phyloP scores from a whole-genome alignment of 2,113 vertebrate genomes.

The Misgurnus anguillicaudatus region DNA sequence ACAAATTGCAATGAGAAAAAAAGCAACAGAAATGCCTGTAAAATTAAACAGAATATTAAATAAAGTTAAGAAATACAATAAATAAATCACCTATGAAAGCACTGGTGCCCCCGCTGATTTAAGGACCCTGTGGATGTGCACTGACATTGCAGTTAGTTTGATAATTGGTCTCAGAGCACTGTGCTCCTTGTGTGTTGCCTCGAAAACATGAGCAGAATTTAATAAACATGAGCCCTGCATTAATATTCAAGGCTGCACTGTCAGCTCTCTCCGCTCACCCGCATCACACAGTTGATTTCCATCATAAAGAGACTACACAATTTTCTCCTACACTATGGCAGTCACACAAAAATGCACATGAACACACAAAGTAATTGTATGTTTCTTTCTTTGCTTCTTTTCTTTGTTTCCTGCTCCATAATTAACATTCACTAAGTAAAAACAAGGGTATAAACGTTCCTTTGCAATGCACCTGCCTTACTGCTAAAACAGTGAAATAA shows the following conservation, averaged over 20 bases:
- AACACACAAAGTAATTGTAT: neutral
- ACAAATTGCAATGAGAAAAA: too few species aligned
- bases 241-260: conserved; percentile 32
- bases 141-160: neutral
- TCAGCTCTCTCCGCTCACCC: conserved; percentile 25
- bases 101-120: neutral
- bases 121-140: neutral
- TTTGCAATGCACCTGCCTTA: conserved; percentile 8
- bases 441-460: conserved; percentile 23
- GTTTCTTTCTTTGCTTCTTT: neutral
- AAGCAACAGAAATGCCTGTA: neutral
- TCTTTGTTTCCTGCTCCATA: neutral
- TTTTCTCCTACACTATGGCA: conserved; percentile 24
- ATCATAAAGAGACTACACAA: conserved; percentile 35
- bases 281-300: conserved; percentile 27
- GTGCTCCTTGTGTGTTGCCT: neutral
- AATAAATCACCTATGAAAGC: conserved; percentile 5
- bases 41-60: conserved; percentile 5
- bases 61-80: neutral
- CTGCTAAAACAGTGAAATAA: conserved; percentile 36
- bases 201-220: conserved; percentile 30
- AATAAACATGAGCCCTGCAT: conserved; percentile 42
- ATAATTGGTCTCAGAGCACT: conserved; percentile 25
- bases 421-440: neutral
- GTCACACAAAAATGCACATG: neutral